A percentile compares a stretch with the other conserved stretches of the same genome.
Evolutionary conservation across 2,888 invertebrate species (phyloP).

Genomic region (Cordylochernes scorpioides): DNA sequence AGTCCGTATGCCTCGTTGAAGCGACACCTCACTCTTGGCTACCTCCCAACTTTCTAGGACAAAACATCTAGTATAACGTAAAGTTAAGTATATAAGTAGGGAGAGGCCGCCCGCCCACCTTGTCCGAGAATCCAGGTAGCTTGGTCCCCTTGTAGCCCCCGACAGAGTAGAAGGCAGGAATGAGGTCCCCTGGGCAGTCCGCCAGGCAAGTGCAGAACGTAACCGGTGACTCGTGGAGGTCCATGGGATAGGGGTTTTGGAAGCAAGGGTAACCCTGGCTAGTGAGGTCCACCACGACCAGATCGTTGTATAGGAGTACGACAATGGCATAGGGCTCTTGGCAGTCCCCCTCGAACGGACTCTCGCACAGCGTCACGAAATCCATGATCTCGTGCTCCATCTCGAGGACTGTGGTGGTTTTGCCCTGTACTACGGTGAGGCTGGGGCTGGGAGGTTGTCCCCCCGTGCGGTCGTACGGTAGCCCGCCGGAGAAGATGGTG

Average conservation of each 20-base stretch:
- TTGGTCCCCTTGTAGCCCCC: conserved; percentile 37
- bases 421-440: conserved; percentile 83
- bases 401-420: conserved; percentile 85
- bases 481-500: conserved; percentile 87
- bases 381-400: conserved; percentile 97
- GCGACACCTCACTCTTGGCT: too few species aligned
- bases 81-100: too few species aligned
- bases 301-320: conserved; percentile 84
- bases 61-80: too few species aligned
- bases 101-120: conserved; percentile 17
- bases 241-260: conserved; percentile 99
- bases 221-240: conserved; percentile 92
- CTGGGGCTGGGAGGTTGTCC: conserved; percentile 24
- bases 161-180: conserved; percentile 90
- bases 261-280: conserved; percentile 83
- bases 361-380: conserved; percentile 83
- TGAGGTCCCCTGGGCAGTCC: conserved; percentile 89
- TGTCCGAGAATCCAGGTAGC: conserved; percentile 48
- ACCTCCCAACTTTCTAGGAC: too few species aligned
- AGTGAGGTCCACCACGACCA: conserved; percentile 87
- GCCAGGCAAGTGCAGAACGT: conserved; percentile 89
- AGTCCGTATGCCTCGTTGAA: too few species aligned
- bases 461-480: conserved; percentile 40
- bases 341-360: conserved; percentile 55
- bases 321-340: conserved; percentile 95